These are phyloP conservation scores for Scopus umbretta DNA, from an alignment of 2,113 vertebrate species.

Conservation along the genomic window DNA sequence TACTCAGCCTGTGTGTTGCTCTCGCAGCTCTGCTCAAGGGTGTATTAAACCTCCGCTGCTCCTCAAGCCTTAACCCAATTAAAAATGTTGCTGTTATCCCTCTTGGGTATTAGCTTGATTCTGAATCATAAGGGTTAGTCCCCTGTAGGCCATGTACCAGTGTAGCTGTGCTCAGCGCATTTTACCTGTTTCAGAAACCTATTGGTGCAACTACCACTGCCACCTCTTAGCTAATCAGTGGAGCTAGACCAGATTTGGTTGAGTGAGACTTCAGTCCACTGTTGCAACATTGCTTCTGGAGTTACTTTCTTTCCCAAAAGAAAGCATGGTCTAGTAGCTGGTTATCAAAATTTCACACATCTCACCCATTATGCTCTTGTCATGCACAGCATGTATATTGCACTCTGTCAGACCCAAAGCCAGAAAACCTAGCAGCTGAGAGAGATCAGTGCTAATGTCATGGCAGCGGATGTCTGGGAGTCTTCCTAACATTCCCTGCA, in stretches of 20 bases:
- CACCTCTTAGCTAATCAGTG: neutral
- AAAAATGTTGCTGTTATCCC: neutral
- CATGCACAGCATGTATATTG: fast-evolving
- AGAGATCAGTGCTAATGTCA: fast-evolving
- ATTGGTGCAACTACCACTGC: neutral
- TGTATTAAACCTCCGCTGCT: neutral
- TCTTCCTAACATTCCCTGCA: neutral
- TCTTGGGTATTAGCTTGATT: neutral
- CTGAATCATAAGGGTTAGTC: neutral
- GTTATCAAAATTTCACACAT: neutral
- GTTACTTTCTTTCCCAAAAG: neutral
- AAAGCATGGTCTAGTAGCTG: neutral
- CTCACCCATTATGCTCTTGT: neutral
- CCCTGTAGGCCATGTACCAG: no score
- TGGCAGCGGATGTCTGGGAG: neutral
- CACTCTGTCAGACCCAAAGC: neutral
- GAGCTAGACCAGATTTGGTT: neutral
- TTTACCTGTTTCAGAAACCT: neutral
- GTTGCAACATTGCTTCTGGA: neutral
- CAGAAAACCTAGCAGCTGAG: neutral
- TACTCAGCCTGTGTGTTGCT: neutral
- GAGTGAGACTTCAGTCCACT: neutral
- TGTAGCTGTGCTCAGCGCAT: neutral
- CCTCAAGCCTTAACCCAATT: neutral
- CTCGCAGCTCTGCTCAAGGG: fast-evolving